These are phyloP conservation scores for Neogale vison DNA, from an alignment of 2,113 vertebrate species.

Conservation along the genomic window DNA sequence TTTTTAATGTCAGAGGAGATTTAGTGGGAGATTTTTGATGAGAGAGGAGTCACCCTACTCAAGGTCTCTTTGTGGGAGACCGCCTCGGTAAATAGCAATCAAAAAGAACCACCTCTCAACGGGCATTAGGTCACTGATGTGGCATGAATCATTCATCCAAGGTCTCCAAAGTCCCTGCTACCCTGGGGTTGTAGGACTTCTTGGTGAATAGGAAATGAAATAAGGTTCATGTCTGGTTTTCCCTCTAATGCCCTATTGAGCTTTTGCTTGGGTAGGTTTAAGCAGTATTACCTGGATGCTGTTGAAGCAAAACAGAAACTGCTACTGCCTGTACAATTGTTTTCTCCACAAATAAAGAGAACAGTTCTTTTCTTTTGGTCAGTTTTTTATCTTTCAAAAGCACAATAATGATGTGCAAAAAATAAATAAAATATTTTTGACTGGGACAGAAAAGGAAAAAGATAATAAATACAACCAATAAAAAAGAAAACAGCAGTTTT, in stretches of 20 bases:
- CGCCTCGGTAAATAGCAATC: constrained; percentile 57
- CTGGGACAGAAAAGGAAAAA: background rate
- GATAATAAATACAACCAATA: background rate
- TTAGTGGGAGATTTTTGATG: constrained; percentile 62
- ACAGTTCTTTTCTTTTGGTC: background rate
- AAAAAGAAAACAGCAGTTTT: background rate
- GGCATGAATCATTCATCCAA: constrained; percentile 59
- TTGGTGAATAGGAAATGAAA: constrained; percentile 36
- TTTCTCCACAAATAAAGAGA: background rate
- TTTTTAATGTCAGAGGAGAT: constrained; percentile 54
- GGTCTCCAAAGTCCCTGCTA: background rate
- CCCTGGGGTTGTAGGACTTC: background rate
- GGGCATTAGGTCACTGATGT: constrained; percentile 40
- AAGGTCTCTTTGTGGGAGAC: constrained; percentile 53
- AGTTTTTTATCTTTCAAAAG: constrained; percentile 2
- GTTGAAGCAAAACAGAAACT: background rate
- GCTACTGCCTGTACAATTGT: background rate
- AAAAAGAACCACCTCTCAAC: constrained; percentile 23
- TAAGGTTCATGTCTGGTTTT: background rate
- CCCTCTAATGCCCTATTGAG: background rate
- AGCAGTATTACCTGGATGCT: background rate
- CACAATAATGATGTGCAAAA: background rate
- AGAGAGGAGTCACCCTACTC: constrained; percentile 22
- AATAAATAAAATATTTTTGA: background rate
- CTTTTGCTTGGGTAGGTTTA: background rate